Percentiles rank a stretch among this genome's conserved stretches.
Conservation (phyloP, 2,113 vertebrate species). For the Podarcis cretensis region DNA sequence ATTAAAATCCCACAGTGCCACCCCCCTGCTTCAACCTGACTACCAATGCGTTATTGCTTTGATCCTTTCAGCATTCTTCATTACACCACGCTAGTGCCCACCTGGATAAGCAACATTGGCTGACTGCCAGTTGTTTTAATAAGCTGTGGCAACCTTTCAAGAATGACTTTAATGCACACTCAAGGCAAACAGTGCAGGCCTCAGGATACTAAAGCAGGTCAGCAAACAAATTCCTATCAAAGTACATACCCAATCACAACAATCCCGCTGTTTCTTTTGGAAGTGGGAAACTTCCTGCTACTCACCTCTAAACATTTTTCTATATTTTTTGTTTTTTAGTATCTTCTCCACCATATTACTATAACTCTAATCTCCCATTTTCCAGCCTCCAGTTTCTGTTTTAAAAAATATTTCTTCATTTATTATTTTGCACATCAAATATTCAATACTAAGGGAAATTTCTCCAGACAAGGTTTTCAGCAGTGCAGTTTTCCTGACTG, state of each 20-base stretch:
- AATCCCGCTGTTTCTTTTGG: neutral
- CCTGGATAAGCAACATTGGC: neutral
- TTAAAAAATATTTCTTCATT: neutral
- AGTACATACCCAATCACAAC: neutral
- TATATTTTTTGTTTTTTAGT: neutral
- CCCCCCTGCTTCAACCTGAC: neutral
- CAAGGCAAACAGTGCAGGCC: neutral
- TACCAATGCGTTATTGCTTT: neutral
- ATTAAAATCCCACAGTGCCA: neutral
- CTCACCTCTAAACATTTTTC: neutral
- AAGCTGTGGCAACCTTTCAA: slow-evolving; percentile 2
- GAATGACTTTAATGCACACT: neutral
- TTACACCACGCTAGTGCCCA: neutral
- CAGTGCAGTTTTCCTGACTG: no score
- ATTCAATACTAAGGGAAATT: no score
- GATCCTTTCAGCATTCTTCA: neutral
- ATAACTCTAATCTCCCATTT: neutral
- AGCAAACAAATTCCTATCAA: neutral
- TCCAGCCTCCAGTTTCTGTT: neutral
- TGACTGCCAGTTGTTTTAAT: neutral
- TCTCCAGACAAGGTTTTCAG: no score
- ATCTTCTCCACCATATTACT: neutral
- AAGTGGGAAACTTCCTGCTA: neutral
- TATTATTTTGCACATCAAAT: neutral
- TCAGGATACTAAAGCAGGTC: neutral